A percentile compares a stretch with the other conserved stretches of the same genome.
Conservation (phyloP, 2,113 vertebrate species). For the Cephalopholis sonnerati region DNA sequence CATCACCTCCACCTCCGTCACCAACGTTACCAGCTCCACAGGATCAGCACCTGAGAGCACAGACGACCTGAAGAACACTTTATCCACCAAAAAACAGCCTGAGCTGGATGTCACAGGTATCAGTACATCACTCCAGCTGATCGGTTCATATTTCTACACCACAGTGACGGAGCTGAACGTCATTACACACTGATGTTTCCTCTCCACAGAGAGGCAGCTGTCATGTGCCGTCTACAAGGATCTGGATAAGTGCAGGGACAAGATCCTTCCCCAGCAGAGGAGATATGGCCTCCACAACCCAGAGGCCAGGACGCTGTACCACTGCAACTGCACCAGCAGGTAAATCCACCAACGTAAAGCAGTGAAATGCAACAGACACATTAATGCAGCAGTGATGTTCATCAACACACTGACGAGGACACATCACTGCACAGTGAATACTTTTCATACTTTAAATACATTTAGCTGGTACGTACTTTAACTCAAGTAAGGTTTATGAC, state of each 20-base stretch:
- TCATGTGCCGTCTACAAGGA: slow-evolving; percentile 80
- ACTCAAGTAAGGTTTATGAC: too few species aligned
- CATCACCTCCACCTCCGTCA: background rate
- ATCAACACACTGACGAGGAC: too few species aligned
- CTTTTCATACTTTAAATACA: too few species aligned
- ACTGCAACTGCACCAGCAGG: slow-evolving; percentile 90
- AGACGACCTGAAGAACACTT: background rate
- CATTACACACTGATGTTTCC: background rate
- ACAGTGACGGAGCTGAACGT: too few species aligned
- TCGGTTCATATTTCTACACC: background rate
- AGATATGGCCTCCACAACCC: slow-evolving; percentile 85
- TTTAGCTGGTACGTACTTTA: too few species aligned
- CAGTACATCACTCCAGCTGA: background rate
- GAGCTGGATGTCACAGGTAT: slow-evolving; percentile 60
- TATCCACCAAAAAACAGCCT: background rate
- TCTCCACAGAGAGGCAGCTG: slow-evolving; percentile 60
- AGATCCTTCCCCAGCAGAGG: slow-evolving; percentile 80
- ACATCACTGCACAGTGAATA: too few species aligned
- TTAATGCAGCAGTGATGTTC: too few species aligned
- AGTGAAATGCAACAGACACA: too few species aligned
- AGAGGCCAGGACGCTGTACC: slow-evolving; percentile 81
- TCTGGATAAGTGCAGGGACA: slow-evolving; percentile 82
- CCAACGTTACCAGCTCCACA: background rate
- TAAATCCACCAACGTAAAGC: slow-evolving; percentile 57
- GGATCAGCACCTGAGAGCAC: background rate